Evolutionary conservation across 2,888 invertebrate genomes (phyloP).

Genomic region (Xestia sexstrigata): DNA sequence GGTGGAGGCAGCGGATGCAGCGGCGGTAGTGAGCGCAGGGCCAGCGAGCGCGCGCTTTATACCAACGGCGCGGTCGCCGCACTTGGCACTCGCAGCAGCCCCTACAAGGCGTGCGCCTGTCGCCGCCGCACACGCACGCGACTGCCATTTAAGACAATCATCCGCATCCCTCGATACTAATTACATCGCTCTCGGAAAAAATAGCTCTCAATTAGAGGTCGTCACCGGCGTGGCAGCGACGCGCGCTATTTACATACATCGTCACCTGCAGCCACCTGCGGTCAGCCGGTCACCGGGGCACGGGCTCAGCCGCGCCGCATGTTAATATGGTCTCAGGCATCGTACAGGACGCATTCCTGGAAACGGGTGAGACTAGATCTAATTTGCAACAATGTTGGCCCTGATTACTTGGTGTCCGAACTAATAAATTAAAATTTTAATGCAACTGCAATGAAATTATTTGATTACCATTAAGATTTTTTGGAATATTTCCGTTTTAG

Average conservation of each 20-base stretch:
- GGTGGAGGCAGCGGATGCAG: slow-evolving; percentile 52
- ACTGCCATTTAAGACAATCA: slow-evolving; percentile 79
- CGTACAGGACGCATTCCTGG: not conserved
- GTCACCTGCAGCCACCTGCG: not conserved
- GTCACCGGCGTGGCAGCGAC: slow-evolving; percentile 11
- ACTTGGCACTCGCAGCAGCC: slow-evolving; percentile 64
- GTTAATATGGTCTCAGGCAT: not conserved
- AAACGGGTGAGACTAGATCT: not conserved
- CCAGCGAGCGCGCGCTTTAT: slow-evolving; percentile 61
- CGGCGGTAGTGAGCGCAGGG: slow-evolving; percentile 62
- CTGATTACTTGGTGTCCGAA: not conserved
- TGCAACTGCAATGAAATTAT: not conserved
- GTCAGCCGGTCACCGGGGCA: not conserved
- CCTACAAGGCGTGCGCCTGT: slow-evolving; percentile 66
- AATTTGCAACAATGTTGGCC: not conserved
- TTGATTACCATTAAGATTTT: not conserved
- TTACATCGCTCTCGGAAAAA: slow-evolving; percentile 72
- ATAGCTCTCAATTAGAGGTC: slow-evolving; percentile 64
- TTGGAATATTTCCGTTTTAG: not conserved
- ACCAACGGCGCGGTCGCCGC: slow-evolving; percentile 47
- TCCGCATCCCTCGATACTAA: slow-evolving; percentile 63
- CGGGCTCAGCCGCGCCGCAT: not conserved
- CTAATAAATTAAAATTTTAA: not conserved
- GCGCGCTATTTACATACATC: slow-evolving; percentile 36
- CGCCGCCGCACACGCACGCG: slow-evolving; percentile 42